Percentiles rank a stretch among this genome's conserved stretches.
These are phyloP conservation scores for Mus musculus DNA, from an alignment of 2,113 vertebrate species.

Conservation along the genomic window DNA sequence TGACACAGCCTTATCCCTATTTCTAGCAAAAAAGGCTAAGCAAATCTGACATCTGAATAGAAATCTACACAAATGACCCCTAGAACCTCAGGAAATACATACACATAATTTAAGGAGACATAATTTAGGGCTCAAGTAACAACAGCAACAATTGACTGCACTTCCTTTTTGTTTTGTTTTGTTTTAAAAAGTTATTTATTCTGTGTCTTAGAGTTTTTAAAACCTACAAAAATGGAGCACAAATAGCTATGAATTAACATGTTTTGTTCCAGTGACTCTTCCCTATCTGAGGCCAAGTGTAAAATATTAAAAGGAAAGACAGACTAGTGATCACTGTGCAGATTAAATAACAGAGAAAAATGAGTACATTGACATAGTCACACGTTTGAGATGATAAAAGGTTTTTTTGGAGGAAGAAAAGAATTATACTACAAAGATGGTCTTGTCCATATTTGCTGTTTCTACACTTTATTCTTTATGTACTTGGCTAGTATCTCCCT, in stretches of 20 bases:
- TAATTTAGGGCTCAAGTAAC: not conserved
- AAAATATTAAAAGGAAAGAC: constrained; percentile 22
- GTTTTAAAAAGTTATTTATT: not conserved
- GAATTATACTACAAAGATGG: not conserved
- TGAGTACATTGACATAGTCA: not conserved
- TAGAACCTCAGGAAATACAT: not conserved
- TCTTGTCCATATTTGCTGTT: not conserved
- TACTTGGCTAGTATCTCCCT: not conserved
- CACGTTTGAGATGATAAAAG: not conserved
- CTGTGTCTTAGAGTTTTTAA: not conserved
- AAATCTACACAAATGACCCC: not conserved
- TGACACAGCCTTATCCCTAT: not conserved
- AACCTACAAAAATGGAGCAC: not conserved
- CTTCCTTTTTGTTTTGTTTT: not conserved
- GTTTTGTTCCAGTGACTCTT: not conserved
- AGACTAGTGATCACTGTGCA: not conserved
- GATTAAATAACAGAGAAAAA: not conserved
- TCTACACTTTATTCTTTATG: constrained; percentile 22
- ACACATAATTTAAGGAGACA: no score
- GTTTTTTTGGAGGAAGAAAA: not conserved
- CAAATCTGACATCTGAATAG: not conserved
- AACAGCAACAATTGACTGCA: not conserved
- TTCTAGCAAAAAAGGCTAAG: not conserved
- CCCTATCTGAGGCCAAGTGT: not conserved
- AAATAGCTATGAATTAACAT: not conserved